Conservation (phyloP, 2,797 vertebrate genomes). For the Sebastes elongatus region DNA sequence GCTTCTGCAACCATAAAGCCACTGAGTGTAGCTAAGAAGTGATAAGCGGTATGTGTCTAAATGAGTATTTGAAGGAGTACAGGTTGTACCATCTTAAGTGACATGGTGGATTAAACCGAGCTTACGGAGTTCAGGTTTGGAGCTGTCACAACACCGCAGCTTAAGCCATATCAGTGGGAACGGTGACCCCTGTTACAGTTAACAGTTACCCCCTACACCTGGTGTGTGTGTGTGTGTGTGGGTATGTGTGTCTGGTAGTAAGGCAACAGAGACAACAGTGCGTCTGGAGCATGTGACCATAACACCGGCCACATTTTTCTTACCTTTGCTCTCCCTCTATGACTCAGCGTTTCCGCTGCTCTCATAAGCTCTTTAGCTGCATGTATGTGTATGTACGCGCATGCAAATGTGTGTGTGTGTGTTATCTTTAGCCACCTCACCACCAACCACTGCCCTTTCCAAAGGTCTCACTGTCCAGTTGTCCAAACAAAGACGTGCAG, state of each 20-base stretch:
- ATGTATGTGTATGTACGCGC: neutral
- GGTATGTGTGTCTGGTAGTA: neutral
- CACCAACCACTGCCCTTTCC: slow-evolving; percentile 70
- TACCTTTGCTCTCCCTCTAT: slow-evolving; percentile 61
- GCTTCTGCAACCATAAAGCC: slow-evolving; percentile 4
- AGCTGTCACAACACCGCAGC: slow-evolving; percentile 18
- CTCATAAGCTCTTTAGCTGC: slow-evolving; percentile 3
- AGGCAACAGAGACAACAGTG: neutral
- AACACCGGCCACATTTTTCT: slow-evolving; percentile 24
- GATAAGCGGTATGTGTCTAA: slow-evolving; percentile 47
- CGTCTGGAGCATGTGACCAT: slow-evolving; percentile 15
- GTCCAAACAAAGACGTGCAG: slow-evolving; percentile 44
- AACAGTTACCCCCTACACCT: neutral
- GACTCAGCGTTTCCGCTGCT: slow-evolving; percentile 54
- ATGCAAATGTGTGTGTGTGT: slow-evolving; percentile 13
- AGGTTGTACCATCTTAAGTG: slow-evolving; percentile 38
- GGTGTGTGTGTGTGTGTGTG: neutral
- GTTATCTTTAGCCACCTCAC: slow-evolving; percentile 74
- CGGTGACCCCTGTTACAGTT: slow-evolving; percentile 21
- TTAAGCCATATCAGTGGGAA: slow-evolving; percentile 29
- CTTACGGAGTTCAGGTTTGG: slow-evolving; percentile 27
- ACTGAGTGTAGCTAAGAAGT: slow-evolving; percentile 9
- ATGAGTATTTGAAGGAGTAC: slow-evolving; percentile 23
- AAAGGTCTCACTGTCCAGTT: slow-evolving; percentile 73
- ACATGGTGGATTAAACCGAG: slow-evolving; percentile 8